These are phyloP conservation scores for Oreochromis tanganicae DNA, from an alignment of 2,113 vertebrate species.

Conservation along the genomic window DNA sequence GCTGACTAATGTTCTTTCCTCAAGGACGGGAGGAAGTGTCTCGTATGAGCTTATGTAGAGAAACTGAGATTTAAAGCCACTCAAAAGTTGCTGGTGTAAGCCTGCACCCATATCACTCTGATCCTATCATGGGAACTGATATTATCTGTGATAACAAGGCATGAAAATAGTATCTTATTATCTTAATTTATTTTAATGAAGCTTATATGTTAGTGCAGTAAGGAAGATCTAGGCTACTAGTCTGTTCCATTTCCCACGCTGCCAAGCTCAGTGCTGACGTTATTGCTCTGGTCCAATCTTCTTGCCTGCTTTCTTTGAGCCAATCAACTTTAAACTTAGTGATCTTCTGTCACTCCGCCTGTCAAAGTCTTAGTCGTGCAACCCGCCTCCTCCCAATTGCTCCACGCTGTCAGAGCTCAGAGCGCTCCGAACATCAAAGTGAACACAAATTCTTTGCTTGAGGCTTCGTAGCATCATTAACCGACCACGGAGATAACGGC, in stretches of 20 bases:
- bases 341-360: neutral
- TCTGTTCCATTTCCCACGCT: neutral
- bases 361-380: neutral
- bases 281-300: neutral
- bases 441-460: neutral
- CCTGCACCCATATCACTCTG: neutral
- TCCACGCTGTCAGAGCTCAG: neutral
- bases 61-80: neutral
- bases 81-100: neutral
- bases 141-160: neutral
- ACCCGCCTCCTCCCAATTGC: neutral
- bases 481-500: neutral
- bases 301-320: neutral
- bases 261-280: neutral
- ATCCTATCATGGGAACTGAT: slow-evolving; percentile 4
- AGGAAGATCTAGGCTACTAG: neutral
- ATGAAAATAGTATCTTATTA: neutral
- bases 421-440: neutral
- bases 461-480: neutral
- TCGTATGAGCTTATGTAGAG: neutral
- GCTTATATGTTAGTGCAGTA: neutral
- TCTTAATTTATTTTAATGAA: neutral
- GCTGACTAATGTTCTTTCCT: neutral
- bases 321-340: neutral
- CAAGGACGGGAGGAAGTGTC: neutral